These are phyloP conservation scores for Liasis olivaceus DNA, from an alignment of 2,797 vertebrate genomes.

Conservation along the genomic window DNA sequence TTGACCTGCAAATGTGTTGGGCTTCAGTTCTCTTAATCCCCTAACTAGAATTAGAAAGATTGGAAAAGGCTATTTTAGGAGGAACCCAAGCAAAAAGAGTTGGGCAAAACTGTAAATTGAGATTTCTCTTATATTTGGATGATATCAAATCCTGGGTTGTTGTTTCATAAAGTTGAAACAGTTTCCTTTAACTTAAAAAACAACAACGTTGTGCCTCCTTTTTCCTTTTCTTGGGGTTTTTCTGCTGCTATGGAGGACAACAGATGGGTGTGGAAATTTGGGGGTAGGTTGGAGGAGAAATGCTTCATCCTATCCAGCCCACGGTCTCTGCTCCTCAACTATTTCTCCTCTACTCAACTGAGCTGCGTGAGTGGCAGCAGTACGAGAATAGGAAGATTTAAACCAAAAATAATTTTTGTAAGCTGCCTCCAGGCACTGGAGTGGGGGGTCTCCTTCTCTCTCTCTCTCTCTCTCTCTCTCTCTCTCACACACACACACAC, in stretches of 20 bases:
- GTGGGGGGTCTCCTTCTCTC: too few relatives aligned
- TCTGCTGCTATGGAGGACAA: neutral
- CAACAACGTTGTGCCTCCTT: neutral
- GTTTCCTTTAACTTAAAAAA: neutral
- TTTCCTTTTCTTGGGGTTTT: neutral
- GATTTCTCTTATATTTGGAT: neutral
- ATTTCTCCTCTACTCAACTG: neutral
- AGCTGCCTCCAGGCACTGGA: neutral
- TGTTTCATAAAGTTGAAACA: neutral
- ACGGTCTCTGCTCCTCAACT: neutral
- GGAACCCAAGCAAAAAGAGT: neutral
- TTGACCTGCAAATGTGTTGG: neutral
- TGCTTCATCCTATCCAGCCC: neutral
- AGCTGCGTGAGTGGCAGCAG: neutral
- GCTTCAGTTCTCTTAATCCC: neutral
- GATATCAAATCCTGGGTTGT: neutral
- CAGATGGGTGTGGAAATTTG: neutral
- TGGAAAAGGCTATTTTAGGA: neutral
- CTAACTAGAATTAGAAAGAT: neutral
- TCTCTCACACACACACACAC: too few relatives aligned
- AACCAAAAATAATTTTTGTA: neutral
- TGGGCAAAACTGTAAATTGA: neutral
- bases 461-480: too few relatives aligned
- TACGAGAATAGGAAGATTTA: neutral
- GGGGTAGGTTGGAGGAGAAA: neutral